Evolutionary conservation across 2,113 vertebrate genomes (phyloP).

Genomic region (Mustelus asterias): DNA sequence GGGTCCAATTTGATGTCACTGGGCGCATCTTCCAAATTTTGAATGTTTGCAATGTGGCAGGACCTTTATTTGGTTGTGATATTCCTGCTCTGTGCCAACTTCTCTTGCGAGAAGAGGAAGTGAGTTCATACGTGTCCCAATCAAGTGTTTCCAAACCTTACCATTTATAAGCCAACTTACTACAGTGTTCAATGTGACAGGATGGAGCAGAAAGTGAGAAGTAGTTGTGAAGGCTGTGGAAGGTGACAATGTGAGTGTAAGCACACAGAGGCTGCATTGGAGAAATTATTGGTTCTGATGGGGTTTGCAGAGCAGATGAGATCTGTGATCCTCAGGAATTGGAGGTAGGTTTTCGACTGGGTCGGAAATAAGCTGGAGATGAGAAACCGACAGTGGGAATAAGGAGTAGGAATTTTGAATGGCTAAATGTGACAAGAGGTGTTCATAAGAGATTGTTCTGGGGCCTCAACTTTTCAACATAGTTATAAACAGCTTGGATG

Average conservation of each 20-base stretch:
- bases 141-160: neutral
- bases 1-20: neutral
- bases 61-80: neutral
- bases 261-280: too few relatives aligned
- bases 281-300: neutral
- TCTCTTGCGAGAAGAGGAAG: neutral
- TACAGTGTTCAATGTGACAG: neutral
- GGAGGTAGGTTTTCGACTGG: neutral
- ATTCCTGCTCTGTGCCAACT: neutral
- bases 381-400: neutral
- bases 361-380: neutral
- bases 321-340: neutral
- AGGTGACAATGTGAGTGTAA: neutral
- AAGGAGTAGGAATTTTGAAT: neutral
- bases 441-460: neutral
- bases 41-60: neutral
- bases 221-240: neutral
- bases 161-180: neutral
- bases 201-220: neutral
- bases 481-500: neutral
- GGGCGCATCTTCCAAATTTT: neutral
- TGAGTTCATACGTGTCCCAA: neutral
- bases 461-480: neutral
- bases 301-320: neutral
- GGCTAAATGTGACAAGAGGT: neutral